Percentiles rank a stretch among this genome's conserved stretches.
Conservation (phyloP, 2,797 vertebrate species). For the Nannoperca obscura region DNA sequence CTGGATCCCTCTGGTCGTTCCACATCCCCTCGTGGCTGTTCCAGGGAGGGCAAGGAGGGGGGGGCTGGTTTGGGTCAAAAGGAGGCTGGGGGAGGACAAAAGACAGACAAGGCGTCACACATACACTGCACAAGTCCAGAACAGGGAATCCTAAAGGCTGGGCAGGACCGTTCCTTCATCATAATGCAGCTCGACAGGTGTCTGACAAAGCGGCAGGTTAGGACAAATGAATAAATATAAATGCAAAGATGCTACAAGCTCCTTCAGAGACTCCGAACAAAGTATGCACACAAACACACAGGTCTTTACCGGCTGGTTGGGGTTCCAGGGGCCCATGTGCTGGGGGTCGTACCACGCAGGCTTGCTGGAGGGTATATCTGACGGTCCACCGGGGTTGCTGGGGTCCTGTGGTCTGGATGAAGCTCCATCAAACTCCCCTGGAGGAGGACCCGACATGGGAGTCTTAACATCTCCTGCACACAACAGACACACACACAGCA, state of each 20-base stretch:
- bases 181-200: no score
- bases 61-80: constrained; percentile 90
- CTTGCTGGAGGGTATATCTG: constrained; percentile 91
- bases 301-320: constrained; percentile 89
- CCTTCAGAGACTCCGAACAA: neutral
- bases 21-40: constrained; percentile 97
- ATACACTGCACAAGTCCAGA: neutral
- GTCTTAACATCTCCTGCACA: constrained; percentile 90
- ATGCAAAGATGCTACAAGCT: neutral
- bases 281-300: neutral
- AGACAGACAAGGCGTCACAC: neutral
- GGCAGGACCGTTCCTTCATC: neutral
- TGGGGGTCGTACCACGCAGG: constrained; percentile 95
- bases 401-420: constrained; percentile 87
- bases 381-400: constrained; percentile 86
- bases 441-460: constrained; percentile 85
- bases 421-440: constrained; percentile 89
- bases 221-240: no score
- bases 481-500: constrained; percentile 3
- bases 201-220: no score
- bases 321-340: constrained; percentile 93
- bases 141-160: neutral
- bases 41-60: constrained; percentile 97
- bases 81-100: constrained; percentile 73
- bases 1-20: constrained; percentile 94